Evolutionary conservation across 2,797 vertebrate genomes (phyloP).

Genomic region (Macrochelys suwanniensis): DNA sequence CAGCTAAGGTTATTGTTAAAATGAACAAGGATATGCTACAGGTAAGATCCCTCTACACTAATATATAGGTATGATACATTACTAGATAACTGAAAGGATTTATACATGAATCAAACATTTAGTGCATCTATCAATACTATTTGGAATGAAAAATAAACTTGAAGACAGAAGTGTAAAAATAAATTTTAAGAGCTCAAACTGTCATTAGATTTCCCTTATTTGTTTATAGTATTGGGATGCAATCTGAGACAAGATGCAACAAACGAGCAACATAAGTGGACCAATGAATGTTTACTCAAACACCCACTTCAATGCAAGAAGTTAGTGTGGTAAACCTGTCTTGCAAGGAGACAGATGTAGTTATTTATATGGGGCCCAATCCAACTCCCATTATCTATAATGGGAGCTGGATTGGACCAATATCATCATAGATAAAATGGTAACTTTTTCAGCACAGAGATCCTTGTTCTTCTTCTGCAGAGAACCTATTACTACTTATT

Average conservation of each 20-base stretch:
- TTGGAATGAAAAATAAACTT: neutral
- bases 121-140: neutral
- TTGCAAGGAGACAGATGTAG: neutral
- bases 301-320: neutral
- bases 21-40: neutral
- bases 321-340: neutral
- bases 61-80: neutral
- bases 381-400: neutral
- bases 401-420: neutral
- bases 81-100: neutral
- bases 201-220: neutral
- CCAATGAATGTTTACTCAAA: neutral
- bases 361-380: neutral
- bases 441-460: neutral
- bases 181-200: constrained; percentile 23
- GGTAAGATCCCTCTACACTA: neutral
- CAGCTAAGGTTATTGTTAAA: neutral
- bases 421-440: constrained; percentile 1
- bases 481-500: constrained; percentile 29
- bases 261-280: neutral
- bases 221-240: rapidly evolving
- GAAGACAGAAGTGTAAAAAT: neutral
- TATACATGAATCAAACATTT: neutral
- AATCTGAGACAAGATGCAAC: neutral
- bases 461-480: neutral